Base-by-base conservation (phyloP, 2,797 vertebrate genomes). In the Crenichthys baileyi region DNA sequence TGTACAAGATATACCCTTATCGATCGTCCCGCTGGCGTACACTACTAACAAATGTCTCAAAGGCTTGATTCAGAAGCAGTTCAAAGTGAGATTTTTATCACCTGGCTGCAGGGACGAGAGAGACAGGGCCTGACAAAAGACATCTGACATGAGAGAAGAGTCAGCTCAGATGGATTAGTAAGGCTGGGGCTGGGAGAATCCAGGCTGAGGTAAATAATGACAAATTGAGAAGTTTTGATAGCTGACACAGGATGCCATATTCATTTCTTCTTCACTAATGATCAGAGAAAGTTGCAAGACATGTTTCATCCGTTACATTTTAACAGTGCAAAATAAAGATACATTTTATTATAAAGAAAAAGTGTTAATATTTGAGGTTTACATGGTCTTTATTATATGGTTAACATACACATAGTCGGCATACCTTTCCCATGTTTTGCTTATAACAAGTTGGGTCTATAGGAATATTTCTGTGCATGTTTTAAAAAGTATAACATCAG, bases 21-120 rank as follows among this genome's bases (percentile, higher is more conserved):
- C 73, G 92, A 95, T 94, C 80, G 80, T 70, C 70, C 87, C 88
- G 84, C 92, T 93, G 94, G 91, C 90, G 84, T 85, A 88, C 91
- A 90, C 91, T 88, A 91, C 94, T 95, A 93, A 95, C 88, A 65
- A 93, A 95, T 94, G 93, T 95, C 92, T 95, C 91, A 93, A 91
- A 95, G 93, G 93, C 92, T 94, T 94, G 90, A 95, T 95, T 95
- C 93, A 93, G 94, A 89, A 83, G 85, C 83, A 93, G 90, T 93
- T 95, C 91, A 95, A 94, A 94, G 93, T 93, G 92, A 94, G 91
- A 95, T 95, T 93, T 94, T 90, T 94, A 95, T 95, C 95, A 94
- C 90, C 89, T 90, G 88, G 88, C 90, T 90, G 87, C 85, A 51
- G 60, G 82, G 70, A 36, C 68, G 72, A 72, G 68, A 77, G 76